phyloP scores from a whole-genome alignment of 2,113 vertebrate species.

The Ceyx cyanopectus region DNA sequence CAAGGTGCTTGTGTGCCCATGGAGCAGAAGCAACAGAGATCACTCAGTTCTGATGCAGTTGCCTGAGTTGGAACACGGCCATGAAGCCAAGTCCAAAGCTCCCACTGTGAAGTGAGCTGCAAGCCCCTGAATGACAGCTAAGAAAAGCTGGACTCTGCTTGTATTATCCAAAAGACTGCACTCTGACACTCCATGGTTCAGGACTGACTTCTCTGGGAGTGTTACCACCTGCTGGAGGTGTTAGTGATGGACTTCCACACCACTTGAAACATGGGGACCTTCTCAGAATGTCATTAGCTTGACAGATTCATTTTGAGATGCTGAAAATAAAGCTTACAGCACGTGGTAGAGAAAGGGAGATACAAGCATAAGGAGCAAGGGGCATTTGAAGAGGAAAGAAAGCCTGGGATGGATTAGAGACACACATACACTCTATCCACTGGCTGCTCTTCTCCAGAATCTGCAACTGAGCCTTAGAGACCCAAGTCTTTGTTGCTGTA shows the following conservation, averaged over 20 bases:
- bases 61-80: not conserved
- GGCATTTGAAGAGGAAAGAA: slow-evolving; percentile 17
- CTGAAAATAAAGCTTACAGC: not conserved
- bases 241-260: not conserved
- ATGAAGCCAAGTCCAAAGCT: not conserved
- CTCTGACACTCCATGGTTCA: not conserved
- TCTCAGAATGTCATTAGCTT: not conserved
- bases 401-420: slow-evolving; percentile 27
- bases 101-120: not conserved
- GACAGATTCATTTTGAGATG: not conserved
- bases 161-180: not conserved
- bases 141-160: not conserved
- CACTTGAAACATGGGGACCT: not conserved
- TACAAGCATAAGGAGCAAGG: not conserved
- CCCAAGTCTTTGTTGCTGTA: not conserved
- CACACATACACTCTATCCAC: slow-evolving; percentile 4
- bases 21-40: not conserved
- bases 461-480: not conserved
- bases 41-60: not conserved
- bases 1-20: rapidly evolving
- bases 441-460: not conserved
- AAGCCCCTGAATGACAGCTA: not conserved
- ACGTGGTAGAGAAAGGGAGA: slow-evolving; percentile 43
- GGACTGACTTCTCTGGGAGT: not conserved
- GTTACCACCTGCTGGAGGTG: slow-evolving; percentile 10